phyloP scores from a whole-genome alignment of 2,888 invertebrate genomes.

The Drepana falcataria region DNA sequence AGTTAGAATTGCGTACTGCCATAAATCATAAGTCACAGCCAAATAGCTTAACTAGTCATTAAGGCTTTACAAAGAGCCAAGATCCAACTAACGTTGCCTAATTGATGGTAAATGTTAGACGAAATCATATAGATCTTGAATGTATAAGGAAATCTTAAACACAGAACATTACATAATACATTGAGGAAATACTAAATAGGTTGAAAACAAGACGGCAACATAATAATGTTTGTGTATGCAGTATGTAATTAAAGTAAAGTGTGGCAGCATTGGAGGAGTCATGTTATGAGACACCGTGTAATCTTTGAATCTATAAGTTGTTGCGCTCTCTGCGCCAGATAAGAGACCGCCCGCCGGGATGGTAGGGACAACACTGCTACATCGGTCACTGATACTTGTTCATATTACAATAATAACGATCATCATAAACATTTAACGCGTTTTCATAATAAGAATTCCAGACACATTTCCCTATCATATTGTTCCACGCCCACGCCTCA shows the following conservation, averaged over 20 bases:
- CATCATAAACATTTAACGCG: constrained; percentile 2
- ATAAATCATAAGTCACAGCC: no score
- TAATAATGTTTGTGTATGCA: not conserved
- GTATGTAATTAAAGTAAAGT: constrained; percentile 1
- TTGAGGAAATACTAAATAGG: not conserved
- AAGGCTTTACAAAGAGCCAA: no score
- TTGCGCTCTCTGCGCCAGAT: constrained; percentile 6
- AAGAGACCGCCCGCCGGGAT: constrained; percentile 20
- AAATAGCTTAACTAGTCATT: no score
- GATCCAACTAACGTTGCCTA: no score
- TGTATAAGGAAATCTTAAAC: no score
- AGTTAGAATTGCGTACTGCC: no score
- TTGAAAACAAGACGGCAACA: not conserved
- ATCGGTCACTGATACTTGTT: constrained; percentile 1
- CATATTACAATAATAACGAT: constrained; percentile 1
- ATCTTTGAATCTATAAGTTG: constrained; percentile 12
- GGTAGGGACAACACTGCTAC: constrained; percentile 1
- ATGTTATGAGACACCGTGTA: constrained; percentile 17
- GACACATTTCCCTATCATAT: constrained; percentile 1
- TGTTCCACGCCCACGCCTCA: constrained; percentile 1
- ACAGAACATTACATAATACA: not conserved
- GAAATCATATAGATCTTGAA: no score
- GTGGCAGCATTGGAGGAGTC: constrained; percentile 8
- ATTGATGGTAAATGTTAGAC: no score
- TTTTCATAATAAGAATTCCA: constrained; percentile 3